Evolutionary conservation across 2,888 invertebrate genomes (phyloP), one percentile per base, ranked within the genome.

Genomic region (Melieria crassipennis): DNA sequence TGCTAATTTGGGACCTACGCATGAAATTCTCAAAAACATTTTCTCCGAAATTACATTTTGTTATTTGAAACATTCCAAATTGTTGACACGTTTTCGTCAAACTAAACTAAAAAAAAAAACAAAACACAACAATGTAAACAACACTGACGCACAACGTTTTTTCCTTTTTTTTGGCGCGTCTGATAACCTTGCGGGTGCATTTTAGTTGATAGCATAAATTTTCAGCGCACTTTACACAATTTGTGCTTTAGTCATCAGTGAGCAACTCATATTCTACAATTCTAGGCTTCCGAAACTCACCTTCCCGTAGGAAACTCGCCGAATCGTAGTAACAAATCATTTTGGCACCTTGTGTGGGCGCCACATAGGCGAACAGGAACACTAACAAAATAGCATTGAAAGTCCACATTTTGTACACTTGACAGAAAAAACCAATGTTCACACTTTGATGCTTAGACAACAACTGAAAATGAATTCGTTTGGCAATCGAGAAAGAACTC

Each of bases 301-400:
- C 86, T 82, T 84, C 84, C 48, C 85, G 82, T 43, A 80, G 80
- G 65, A 77, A 83, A 73, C 84, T 84, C 1, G 79, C 74, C 67
- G 85, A 84, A 77, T 86, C 83, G 73, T 85, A 86, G 50, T 80
- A 83, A 73, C 86, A 86, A 13, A 86, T 76, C 65, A 86, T 55
- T n/a, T n/a, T 69, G 16, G 80, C 78, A n/a, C 80, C 76, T 73
- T 78, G 78, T 43, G 70, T 76, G 61, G 70, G 58, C 10, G 72
- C 73, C 65, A 74, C 30, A 30, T 30, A 3, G 30, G 30, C 76
- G 66, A 77, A 74, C 69, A 77, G 76, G 65, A 75, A 72, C 60
- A 81, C 7, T 66, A 58, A 0, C 11, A 66, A 58, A 50, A 42
- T 50, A 13, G 2, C 30, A 30, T 30, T 30, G 30, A 30, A 30